phyloP scores from a whole-genome alignment of 2,113 vertebrate genomes.

The Corythornis vintsioides region DNA sequence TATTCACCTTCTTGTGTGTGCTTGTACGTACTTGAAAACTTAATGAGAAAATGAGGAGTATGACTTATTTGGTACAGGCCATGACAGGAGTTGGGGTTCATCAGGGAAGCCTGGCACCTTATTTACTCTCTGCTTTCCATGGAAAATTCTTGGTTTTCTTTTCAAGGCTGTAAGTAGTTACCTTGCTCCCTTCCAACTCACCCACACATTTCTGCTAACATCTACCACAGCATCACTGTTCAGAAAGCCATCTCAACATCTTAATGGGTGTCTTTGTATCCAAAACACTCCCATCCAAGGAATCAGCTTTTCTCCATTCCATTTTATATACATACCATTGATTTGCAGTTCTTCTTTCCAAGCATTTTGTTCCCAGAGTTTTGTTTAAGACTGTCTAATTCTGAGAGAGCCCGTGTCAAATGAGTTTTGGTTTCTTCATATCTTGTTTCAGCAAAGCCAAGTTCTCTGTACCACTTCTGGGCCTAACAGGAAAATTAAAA shows the following conservation, averaged over 20 bases:
- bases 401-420: neutral
- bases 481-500: conserved; percentile 40
- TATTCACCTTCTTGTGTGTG: neutral
- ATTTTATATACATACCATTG: conserved; percentile 7
- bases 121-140: neutral
- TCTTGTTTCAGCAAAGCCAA: conserved; percentile 69
- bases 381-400: conserved; percentile 19
- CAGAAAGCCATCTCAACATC: neutral
- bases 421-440: conserved; percentile 40
- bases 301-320: neutral
- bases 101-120: neutral
- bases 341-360: neutral
- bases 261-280: neutral
- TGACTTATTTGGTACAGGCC: neutral
- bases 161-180: neutral
- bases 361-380: neutral
- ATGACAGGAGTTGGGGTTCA: neutral
- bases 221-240: neutral
- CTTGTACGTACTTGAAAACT: neutral
- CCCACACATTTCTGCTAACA: neutral
- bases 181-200: neutral
- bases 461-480: conserved; percentile 70
- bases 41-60: neutral
- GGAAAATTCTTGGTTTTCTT: neutral
- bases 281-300: neutral